Evolutionary conservation across 2,797 vertebrate species (phyloP).

Genomic region (Chlorospingus semifuscus): DNA sequence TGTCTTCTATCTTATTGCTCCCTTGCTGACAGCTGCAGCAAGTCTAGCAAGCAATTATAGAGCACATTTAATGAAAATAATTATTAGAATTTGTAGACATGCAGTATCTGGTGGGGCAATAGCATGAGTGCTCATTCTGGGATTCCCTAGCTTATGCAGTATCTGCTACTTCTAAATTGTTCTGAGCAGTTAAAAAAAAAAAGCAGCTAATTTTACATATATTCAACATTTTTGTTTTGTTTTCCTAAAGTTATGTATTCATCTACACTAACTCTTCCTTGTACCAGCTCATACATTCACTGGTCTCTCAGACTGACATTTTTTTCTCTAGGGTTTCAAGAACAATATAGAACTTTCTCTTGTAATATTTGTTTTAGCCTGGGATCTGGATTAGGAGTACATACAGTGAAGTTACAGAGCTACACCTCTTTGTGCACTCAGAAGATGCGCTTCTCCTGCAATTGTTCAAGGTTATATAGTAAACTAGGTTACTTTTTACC

Average conservation of each 20-base stretch:
- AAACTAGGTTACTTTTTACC: background rate
- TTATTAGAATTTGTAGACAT: background rate
- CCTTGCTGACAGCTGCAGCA: background rate
- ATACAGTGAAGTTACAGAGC: background rate
- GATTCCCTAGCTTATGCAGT: background rate
- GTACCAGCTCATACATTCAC: background rate
- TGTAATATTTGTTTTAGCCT: background rate
- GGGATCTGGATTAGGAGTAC: background rate
- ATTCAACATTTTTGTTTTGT: background rate
- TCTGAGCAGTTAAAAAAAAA: background rate
- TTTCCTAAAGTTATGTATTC: background rate
- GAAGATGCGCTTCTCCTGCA: background rate
- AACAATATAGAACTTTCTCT: background rate
- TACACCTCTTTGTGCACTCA: background rate
- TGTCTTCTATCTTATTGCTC: background rate
- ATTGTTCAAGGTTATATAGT: background rate
- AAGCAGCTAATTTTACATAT: rapidly evolving
- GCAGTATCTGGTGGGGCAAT: background rate
- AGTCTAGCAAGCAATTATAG: background rate
- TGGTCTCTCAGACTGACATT: rapidly evolving
- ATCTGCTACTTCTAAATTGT: background rate
- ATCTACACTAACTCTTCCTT: background rate
- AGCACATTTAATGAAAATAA: background rate
- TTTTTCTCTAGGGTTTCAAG: background rate
- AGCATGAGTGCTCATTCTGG: background rate